Evolutionary conservation across 1,140 invertebrate genomes (phyloP).

Genomic region (Holcopasites calliopsidis): DNA sequence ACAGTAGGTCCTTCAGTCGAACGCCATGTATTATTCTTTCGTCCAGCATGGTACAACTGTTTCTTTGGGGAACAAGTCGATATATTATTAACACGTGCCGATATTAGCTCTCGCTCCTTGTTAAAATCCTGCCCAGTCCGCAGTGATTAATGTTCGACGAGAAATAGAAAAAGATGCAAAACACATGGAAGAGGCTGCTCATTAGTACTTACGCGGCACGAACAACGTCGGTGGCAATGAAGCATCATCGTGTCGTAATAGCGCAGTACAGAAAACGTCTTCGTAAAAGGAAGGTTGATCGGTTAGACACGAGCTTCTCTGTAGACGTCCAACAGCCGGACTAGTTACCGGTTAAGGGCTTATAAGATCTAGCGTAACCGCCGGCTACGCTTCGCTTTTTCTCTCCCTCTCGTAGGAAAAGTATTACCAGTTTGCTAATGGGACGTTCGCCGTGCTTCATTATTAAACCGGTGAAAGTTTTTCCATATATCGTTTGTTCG

Average conservation of each 20-base stretch:
- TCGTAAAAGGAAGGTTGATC: constrained; percentile 65
- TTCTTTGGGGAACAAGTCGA: neutral
- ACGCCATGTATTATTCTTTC: no score
- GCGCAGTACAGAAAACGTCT: constrained; percentile 47
- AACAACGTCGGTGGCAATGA: constrained; percentile 61
- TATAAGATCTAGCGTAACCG: constrained; percentile 71
- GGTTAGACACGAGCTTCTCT: constrained; percentile 55
- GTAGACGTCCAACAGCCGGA: constrained; percentile 64
- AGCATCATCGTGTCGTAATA: constrained; percentile 66
- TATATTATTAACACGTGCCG: neutral
- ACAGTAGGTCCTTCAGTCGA: no score
- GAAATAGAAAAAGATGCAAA: neutral
- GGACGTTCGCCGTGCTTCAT: neutral
- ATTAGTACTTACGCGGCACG: constrained; percentile 18
- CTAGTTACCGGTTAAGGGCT: constrained; percentile 73
- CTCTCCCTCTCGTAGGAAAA: constrained; percentile 66
- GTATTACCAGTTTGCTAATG: constrained; percentile 32
- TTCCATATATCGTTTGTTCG: no score
- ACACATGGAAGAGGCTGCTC: constrained; percentile 11
- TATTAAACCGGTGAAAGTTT: constrained; percentile 19
- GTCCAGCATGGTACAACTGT: no score
- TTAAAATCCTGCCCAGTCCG: neutral
- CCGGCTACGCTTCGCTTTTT: constrained; percentile 65
- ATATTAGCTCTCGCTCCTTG: neutral
- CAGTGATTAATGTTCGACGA: neutral